A percentile compares a stretch with the other conserved stretches of the same genome.
These are phyloP conservation scores for Sebastes taczanowskii DNA, from an alignment of 2,797 vertebrate genomes.

Conservation along the genomic window DNA sequence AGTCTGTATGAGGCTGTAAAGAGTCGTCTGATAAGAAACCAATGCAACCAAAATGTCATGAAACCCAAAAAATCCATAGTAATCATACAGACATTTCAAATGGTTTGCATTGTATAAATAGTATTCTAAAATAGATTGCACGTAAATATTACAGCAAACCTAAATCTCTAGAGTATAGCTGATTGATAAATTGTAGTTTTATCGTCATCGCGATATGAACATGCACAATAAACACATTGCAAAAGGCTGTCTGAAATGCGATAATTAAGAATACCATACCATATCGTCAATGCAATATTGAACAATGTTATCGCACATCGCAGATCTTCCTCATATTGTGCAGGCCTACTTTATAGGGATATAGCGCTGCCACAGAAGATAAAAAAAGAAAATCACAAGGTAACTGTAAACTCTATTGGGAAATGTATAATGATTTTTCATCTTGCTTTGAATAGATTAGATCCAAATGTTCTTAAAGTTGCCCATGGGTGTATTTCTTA, in stretches of 20 bases:
- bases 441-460: constrained; percentile 7
- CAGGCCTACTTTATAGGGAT: background rate
- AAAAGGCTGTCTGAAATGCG: no score
- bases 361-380: background rate
- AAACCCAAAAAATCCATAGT: constrained; percentile 32
- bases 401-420: background rate
- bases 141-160: background rate
- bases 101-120: background rate
- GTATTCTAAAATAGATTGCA: background rate
- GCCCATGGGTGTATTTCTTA: background rate
- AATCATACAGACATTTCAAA: constrained; percentile 18
- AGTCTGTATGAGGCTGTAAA: constrained; percentile 32
- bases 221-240: no score
- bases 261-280: no score
- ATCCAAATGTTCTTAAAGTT: background rate
- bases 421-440: background rate
- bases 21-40: constrained; percentile 31
- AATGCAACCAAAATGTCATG: background rate
- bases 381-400: background rate
- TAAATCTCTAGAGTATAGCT: background rate
- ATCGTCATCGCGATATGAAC: no score
- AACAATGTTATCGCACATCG: no score
- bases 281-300: no score
- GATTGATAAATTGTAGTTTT: no score
- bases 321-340: no score